Conservation (phyloP, 2,113 vertebrate genomes). For the Cichladusa arquata region DNA sequence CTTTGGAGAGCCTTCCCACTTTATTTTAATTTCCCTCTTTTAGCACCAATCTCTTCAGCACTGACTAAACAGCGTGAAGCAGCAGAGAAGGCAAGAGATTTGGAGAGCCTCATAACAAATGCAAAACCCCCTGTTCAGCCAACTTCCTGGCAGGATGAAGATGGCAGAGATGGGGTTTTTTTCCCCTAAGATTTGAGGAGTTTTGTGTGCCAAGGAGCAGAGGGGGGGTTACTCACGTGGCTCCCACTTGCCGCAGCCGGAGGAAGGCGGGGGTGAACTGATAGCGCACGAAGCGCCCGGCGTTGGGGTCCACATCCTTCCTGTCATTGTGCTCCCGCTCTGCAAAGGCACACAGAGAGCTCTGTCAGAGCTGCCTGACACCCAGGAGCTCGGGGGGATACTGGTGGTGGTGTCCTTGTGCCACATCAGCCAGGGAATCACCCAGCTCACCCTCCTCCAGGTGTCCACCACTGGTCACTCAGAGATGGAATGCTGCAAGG, state of each 20-base stretch:
- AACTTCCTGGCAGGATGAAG: background rate
- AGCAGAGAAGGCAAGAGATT: background rate
- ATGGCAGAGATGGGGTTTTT: background rate
- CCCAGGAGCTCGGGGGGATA: background rate
- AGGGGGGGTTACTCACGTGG: conserved; percentile 85
- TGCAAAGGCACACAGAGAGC: conserved; percentile 42
- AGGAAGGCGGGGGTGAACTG: conserved; percentile 98
- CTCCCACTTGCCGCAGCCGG: conserved; percentile 92
- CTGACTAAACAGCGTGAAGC: background rate
- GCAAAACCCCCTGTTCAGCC: background rate
- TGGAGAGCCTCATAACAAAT: background rate
- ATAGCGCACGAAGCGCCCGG: conserved; percentile 94
- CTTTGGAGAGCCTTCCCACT: background rate
- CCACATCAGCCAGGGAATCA: background rate
- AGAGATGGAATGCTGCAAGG: background rate
- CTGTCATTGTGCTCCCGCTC: conserved; percentile 80
- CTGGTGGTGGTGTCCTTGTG: background rate
- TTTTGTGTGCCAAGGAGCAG: background rate
- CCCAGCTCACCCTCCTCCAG: background rate
- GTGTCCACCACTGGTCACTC: background rate
- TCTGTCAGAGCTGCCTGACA: background rate
- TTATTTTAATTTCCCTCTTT: background rate
- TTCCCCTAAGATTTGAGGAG: background rate
- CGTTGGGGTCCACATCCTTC: conserved; percentile 90
- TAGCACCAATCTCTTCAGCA: background rate